These are phyloP conservation scores for Hozukius guyotensis DNA, from an alignment of 2,797 vertebrate genomes.

Conservation along the genomic window DNA sequence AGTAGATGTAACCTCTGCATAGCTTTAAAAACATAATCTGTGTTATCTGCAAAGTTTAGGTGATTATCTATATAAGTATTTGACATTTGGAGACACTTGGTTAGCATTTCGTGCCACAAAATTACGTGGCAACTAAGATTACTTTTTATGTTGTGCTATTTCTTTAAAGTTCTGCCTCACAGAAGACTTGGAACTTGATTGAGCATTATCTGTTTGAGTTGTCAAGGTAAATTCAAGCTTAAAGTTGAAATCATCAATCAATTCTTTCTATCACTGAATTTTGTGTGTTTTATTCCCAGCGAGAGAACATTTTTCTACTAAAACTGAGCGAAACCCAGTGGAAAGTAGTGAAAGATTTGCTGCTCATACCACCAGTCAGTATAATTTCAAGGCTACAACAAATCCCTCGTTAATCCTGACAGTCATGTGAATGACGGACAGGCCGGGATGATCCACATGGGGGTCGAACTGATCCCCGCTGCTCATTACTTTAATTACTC, in stretches of 20 bases:
- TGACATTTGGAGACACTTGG: too few species aligned
- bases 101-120: neutral
- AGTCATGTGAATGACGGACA: slow-evolving; percentile 58
- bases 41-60: neutral
- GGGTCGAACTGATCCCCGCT: slow-evolving; percentile 41
- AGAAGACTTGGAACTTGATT: neutral
- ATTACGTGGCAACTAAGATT: accelerated
- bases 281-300: neutral
- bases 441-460: slow-evolving; percentile 48
- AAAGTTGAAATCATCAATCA: neutral
- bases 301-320: neutral
- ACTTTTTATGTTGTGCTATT: neutral
- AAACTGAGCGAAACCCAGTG: neutral
- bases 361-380: slow-evolving; percentile 47
- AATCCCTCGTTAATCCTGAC: slow-evolving; percentile 65
- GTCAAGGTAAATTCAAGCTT: neutral
- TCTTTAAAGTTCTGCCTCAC: neutral
- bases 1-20: neutral
- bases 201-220: neutral
- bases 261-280: neutral
- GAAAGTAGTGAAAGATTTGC: slow-evolving; percentile 37
- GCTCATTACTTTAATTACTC: slow-evolving; percentile 61
- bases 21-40: neutral
- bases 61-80: neutral
- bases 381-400: slow-evolving; percentile 49